A percentile compares a stretch with the other conserved stretches of the same genome.
Conservation (phyloP, 2,888 invertebrate genomes). For the Agrochola circellaris region DNA sequence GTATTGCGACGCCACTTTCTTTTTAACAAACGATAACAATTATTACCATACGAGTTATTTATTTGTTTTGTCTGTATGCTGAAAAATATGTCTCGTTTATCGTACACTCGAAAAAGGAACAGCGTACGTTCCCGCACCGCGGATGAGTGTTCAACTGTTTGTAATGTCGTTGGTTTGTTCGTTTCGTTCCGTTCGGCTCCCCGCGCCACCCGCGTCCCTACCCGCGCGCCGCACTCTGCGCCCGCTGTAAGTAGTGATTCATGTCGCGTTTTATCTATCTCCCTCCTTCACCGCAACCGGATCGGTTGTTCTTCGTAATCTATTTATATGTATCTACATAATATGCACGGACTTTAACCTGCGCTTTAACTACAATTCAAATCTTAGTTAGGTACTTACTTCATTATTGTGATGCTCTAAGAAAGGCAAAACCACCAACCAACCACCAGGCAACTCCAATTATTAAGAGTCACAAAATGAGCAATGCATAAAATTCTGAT, state of each 20-base stretch:
- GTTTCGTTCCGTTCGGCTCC: slow-evolving; percentile 83
- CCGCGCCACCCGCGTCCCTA: slow-evolving; percentile 76
- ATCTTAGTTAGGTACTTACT: slow-evolving; percentile 36
- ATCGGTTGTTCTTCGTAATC: slow-evolving; percentile 90
- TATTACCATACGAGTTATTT: slow-evolving; percentile 70
- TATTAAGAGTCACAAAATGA: slow-evolving; percentile 2
- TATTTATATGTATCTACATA: slow-evolving; percentile 88
- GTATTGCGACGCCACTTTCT: slow-evolving; percentile 73
- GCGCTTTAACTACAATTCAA: slow-evolving; percentile 74
- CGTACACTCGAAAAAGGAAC: slow-evolving; percentile 73
- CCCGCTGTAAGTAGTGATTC: slow-evolving; percentile 89
- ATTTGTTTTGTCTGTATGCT: slow-evolving; percentile 76
- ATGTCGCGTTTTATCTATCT: slow-evolving; percentile 91
- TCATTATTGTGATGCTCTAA: slow-evolving; percentile 6
- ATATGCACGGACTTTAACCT: slow-evolving; percentile 87
- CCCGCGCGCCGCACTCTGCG: slow-evolving; percentile 83
- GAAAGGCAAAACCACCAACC: too few relatives aligned
- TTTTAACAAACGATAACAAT: slow-evolving; percentile 75
- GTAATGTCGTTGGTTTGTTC: slow-evolving; percentile 86
- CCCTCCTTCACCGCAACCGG: slow-evolving; percentile 90
- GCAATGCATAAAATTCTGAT: not conserved
- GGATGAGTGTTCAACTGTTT: slow-evolving; percentile 89
- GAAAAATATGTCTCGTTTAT: slow-evolving; percentile 74
- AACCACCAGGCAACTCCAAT: not conserved
- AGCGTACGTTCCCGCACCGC: slow-evolving; percentile 84